Percentiles rank a stretch among this genome's conserved stretches.
Evolutionary conservation across 2,888 invertebrate species (phyloP).

Genomic region (Clanis bilineata): DNA sequence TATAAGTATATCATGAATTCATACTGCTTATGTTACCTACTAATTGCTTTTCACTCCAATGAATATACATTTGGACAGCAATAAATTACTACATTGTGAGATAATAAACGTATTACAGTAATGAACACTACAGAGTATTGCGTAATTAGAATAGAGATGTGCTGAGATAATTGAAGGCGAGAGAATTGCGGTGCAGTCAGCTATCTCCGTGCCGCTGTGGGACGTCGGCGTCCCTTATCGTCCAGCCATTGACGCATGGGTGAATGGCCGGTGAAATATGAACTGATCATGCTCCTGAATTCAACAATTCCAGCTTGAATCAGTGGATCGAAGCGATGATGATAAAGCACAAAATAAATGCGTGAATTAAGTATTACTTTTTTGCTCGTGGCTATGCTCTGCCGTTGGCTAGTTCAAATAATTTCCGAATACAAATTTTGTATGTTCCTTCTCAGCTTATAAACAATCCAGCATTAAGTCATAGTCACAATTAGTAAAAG

Average conservation of each 20-base stretch:
- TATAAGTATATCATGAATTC: too few relatives aligned
- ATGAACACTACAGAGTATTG: neutral
- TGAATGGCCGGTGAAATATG: constrained; percentile 48
- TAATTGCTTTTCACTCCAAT: too few relatives aligned
- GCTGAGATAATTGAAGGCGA: neutral
- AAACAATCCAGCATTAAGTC: too few relatives aligned
- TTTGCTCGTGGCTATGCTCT: too few relatives aligned
- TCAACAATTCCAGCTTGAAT: neutral
- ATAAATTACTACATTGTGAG: neutral
- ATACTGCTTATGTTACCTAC: too few relatives aligned
- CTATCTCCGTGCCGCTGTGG: neutral
- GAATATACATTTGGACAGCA: neutral
- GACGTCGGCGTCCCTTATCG: constrained; percentile 38
- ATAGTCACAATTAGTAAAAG: too few relatives aligned
- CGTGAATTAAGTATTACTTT: neutral
- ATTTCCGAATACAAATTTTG: too few relatives aligned
- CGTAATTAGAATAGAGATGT: neutral
- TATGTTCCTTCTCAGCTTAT: too few relatives aligned
- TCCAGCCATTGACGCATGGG: constrained; percentile 49
- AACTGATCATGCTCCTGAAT: constrained; percentile 33
- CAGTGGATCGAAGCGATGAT: neutral
- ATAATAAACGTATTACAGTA: neutral
- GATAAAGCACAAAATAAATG: neutral
- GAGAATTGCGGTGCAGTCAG: neutral
- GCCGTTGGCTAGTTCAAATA: too few relatives aligned